Evolutionary conservation across 2,113 vertebrate genomes (phyloP), one percentile per base, ranked within the genome.

Genomic region (Morone saxatilis): DNA sequence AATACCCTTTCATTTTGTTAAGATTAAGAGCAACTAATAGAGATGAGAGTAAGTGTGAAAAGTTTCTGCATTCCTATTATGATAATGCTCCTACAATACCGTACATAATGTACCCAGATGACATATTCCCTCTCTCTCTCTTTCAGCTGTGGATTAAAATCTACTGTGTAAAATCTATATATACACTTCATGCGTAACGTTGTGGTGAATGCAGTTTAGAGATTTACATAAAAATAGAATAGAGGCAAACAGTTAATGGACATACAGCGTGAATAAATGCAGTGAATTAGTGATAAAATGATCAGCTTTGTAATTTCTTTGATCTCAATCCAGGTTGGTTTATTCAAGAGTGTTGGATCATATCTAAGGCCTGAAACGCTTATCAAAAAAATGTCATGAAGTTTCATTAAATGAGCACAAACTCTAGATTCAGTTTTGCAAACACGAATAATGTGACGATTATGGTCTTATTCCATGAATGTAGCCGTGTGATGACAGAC

Each of bases 191-290:
- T 67, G 84, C 22, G 16, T 71, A 50, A 81, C 73, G 45, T 43
- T 43, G 76, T 41, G n/a, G 19, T 47, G 61, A 77, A 90, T 59
- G 83, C 59, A 88, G 85, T 90, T 90, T 86, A 90, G 38, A 83
- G 2, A 88, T 90, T 91, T 90, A 68, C 84, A 88, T 88, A 4
- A 80, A 78, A 71, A 88, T 70, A 81, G 57, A 87, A 17, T 59
- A 43, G 60, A 72, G 40, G 36, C 41, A 59, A 70, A 76, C 50
- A 0, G 66, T 83, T 79, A 85, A 88, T 83, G 79, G 80, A 56
- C 17, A 5, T 6, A 20, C 48, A 31, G 51, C 48, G 22, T 43
- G 63, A 77, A 76, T 66, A 75, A 60, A 76, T 50, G 53, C 20
- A n/a, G 11, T 4, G 47, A 59, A 70, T 50, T 53, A 36, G 65